These are phyloP conservation scores for Antidorcas marsupialis DNA, from an alignment of 2,113 vertebrate species.

Conservation along the genomic window DNA sequence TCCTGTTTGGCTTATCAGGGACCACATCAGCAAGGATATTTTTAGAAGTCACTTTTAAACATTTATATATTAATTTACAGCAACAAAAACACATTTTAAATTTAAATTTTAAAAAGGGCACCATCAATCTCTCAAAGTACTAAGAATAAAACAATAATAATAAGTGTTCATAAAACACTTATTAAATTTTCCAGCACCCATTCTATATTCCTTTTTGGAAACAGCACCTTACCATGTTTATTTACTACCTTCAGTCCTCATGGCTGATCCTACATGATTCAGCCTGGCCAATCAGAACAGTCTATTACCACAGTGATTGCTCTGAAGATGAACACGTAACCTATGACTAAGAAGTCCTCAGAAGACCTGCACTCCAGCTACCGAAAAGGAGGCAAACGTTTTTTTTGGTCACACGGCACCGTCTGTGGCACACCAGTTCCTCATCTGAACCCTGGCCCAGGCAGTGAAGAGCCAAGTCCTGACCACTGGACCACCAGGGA, in stretches of 20 bases:
- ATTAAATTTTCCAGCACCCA: neutral
- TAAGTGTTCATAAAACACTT: neutral
- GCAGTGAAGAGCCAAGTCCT: neutral
- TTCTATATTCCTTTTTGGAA: neutral
- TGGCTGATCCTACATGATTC: neutral
- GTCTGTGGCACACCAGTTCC: neutral
- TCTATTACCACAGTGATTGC: neutral
- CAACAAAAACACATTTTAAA: neutral
- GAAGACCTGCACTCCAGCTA: neutral
- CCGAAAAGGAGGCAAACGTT: neutral
- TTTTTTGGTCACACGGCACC: neutral
- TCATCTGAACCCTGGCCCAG: neutral
- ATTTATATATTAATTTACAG: constrained; percentile 15
- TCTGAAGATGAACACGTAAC: neutral
- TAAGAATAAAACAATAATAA: neutral
- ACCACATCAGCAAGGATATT: neutral
- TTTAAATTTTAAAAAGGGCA: neutral
- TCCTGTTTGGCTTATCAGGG: neutral
- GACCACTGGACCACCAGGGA: neutral
- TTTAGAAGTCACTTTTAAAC: constrained; percentile 1
- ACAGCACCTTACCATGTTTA: neutral
- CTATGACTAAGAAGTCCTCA: neutral
- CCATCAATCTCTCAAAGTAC: neutral
- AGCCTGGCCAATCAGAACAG: neutral
- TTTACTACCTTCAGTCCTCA: neutral